phyloP scores from a whole-genome alignment of 2,888 invertebrate genomes.

The Stenurella melanura region DNA sequence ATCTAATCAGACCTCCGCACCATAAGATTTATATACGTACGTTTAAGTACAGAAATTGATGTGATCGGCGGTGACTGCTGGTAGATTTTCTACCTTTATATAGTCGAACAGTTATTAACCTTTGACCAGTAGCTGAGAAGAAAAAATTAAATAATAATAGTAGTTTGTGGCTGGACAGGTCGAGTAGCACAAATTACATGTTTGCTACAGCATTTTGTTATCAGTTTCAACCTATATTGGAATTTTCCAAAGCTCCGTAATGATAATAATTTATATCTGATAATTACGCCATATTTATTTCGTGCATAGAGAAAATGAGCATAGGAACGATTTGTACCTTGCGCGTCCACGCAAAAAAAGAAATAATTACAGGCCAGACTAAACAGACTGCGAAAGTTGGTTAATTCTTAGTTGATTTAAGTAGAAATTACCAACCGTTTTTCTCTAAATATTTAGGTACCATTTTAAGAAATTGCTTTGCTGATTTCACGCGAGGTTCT shows the following conservation, averaged over 20 bases:
- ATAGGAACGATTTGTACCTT: neutral
- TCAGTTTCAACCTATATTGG: neutral
- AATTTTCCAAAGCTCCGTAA: neutral
- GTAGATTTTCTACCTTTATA: neutral
- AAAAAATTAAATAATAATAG: neutral
- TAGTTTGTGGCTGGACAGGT: neutral
- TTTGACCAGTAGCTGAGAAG: neutral
- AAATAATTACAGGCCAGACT: neutral
- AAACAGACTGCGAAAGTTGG: neutral
- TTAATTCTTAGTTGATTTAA: neutral
- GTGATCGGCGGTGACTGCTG: too few relatives aligned
- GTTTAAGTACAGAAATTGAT: too few relatives aligned
- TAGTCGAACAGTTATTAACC: neutral
- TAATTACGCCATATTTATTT: neutral
- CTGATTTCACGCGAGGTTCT: too few relatives aligned
- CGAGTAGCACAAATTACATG: neutral
- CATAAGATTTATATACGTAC: too few relatives aligned
- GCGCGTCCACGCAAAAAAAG: neutral
- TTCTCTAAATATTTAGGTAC: too few relatives aligned
- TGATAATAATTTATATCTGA: neutral
- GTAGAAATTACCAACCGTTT: too few relatives aligned
- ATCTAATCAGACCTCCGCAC: too few relatives aligned
- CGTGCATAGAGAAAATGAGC: neutral
- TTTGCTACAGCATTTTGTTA: neutral
- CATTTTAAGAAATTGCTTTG: too few relatives aligned